A percentile compares a stretch with the other conserved stretches of the same genome.
Evolutionary conservation across 2,797 vertebrate genomes (phyloP).

Genomic region (Sebastes taczanowskii): DNA sequence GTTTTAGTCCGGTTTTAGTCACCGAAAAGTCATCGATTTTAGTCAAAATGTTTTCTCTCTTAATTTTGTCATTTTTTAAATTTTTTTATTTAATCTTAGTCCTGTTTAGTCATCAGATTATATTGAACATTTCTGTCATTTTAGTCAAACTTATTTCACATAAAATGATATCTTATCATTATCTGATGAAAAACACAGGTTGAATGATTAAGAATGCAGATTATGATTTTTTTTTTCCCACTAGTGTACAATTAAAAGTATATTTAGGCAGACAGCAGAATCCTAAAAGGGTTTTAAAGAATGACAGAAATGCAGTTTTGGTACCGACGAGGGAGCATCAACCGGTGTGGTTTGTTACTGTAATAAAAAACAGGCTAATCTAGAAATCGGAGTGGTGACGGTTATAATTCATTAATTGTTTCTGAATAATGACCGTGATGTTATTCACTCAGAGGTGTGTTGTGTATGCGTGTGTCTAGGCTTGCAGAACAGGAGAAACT

Average conservation of each 20-base stretch:
- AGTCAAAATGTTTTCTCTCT: too few relatives aligned
- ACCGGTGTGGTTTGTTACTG: neutral
- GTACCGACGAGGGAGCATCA: neutral
- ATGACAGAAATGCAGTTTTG: neutral
- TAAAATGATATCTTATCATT: too few relatives aligned
- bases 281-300: neutral
- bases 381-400: neutral
- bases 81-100: too few relatives aligned
- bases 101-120: too few relatives aligned
- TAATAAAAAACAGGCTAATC: neutral
- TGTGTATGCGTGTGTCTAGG: conserved; percentile 63
- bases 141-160: too few relatives aligned
- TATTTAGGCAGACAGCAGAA: neutral
- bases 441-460: neutral
- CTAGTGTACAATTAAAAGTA: neutral
- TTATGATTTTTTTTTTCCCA: neutral
- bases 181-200: too few relatives aligned
- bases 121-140: too few relatives aligned
- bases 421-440: neutral
- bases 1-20: fast-evolving
- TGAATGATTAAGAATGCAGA: too few relatives aligned
- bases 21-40: too few relatives aligned
- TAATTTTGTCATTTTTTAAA: fast-evolving
- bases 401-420: neutral
- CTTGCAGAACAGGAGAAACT: conserved; percentile 96